Conservation (phyloP, 1,140 invertebrate genomes). For the Meteorus sp. region DNA sequence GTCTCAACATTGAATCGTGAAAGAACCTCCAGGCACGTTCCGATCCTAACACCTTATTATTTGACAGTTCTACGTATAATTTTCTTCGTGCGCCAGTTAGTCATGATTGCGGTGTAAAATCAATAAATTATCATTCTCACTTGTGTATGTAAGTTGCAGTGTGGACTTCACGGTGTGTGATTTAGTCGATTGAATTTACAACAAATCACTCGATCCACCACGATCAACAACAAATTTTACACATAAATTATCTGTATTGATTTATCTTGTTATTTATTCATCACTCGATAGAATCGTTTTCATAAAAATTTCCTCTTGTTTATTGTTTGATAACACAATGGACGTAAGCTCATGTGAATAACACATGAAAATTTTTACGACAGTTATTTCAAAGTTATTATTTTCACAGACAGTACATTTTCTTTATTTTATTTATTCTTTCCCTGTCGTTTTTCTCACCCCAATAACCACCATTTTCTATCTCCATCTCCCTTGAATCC, state of each 20-base stretch:
- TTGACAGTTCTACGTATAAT: slow-evolving; percentile 13
- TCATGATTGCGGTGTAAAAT: slow-evolving; percentile 13
- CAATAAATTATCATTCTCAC: slow-evolving; percentile 25
- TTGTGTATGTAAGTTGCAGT: no score
- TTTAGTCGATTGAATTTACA: slow-evolving; percentile 23
- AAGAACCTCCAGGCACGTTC: background rate
- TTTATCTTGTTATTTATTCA: background rate
- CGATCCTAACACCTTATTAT: slow-evolving; percentile 9
- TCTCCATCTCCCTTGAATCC: slow-evolving; percentile 50
- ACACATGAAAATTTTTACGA: no score
- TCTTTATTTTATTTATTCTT: background rate
- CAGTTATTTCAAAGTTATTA: no score
- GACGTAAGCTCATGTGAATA: no score
- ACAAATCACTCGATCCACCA: background rate
- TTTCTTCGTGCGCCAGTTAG: slow-evolving; percentile 20
- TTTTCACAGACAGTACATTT: background rate
- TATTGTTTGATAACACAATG: no score
- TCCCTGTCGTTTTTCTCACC: background rate
- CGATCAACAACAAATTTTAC: background rate
- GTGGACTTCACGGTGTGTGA: no score
- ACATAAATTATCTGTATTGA: no score
- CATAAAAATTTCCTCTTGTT: no score
- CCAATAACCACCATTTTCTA: background rate
- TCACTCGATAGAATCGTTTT: no score
- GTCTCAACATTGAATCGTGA: no score